A percentile compares a stretch with the other conserved stretches of the same genome.
phyloP scores from a whole-genome alignment of 2,113 vertebrate species.

The Chlorodrepanis virens region DNA sequence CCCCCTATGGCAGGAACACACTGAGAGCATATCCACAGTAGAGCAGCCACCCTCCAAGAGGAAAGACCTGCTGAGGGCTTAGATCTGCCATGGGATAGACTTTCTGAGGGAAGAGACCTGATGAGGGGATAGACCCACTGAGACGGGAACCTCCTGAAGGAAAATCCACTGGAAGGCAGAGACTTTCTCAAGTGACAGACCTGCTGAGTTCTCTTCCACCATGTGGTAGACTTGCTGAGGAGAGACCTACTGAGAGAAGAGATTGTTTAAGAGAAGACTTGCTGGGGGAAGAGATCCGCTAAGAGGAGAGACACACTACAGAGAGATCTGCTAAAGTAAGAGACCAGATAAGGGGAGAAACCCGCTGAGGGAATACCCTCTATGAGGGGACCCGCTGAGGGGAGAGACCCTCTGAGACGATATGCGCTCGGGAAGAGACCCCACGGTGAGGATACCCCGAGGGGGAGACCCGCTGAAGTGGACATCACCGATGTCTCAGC shows the following conservation, averaged over 20 bases:
- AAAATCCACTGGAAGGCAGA: neutral
- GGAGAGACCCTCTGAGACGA: neutral
- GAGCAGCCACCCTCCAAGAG: neutral
- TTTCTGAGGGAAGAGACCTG: neutral
- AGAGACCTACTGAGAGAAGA: neutral
- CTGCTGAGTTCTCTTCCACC: neutral
- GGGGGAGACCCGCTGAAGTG: neutral
- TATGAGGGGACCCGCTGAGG: neutral
- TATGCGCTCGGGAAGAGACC: neutral
- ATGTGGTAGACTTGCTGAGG: neutral
- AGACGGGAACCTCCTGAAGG: accelerated
- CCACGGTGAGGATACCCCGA: neutral
- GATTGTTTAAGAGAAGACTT: neutral
- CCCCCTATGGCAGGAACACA: accelerated
- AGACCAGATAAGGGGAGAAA: neutral
- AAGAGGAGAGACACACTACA: neutral
- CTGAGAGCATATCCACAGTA: neutral
- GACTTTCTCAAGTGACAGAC: neutral
- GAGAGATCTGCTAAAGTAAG: neutral
- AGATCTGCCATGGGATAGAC: neutral
- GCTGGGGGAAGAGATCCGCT: accelerated
- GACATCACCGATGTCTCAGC: neutral
- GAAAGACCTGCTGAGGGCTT: neutral
- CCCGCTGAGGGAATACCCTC: neutral
- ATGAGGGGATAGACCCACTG: neutral